Evolutionary conservation across 1,140 invertebrate species (phyloP), one percentile per base, ranked within the genome.

Genomic region (Protaetia brevitarsis): DNA sequence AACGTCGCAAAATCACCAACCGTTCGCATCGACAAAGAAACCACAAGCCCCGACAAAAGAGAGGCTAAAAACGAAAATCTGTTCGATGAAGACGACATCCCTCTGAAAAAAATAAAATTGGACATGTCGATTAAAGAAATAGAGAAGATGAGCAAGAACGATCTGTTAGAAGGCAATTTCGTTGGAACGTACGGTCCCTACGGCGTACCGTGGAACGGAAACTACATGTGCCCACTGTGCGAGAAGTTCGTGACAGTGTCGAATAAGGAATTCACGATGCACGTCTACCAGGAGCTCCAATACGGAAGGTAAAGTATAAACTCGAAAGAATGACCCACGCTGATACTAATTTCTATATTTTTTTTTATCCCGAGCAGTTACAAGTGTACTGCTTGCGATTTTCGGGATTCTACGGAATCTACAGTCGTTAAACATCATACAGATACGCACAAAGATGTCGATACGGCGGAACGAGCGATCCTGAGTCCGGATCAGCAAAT

Each of bases 161-260:
- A 59, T 3, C 6, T 66, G 57, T 3, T 27, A 0, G 51, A 69
- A 11, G 36, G 64, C 34, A 65, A 72, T 45, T 66, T 69, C 26
- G 60, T 70, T 4, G 29, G 65, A 7, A 68, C 67, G 11, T 75
- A 71, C 62, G 76, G 69, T 64, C 68, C 57, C 3, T 79, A 79
- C 58, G 83, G 82, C 0, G 71, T 68, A 59, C 80, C 83, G 0
- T 63, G 73, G 3, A 76, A 76, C 6, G 76, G 75, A 19, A 64
- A 77, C 19, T 84, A 79, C 64, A 72, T 73, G 23, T 87, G 85
- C 71, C 81, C 85, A 0, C 71, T 83, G n/a, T 87, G 85, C 66
- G 72, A 77, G 5, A 66, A 73, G 5, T 85, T 81, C 66, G 81
- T 80, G 60, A 80, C 82, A 0, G 83, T 78, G 19, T 80, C 81